A percentile compares a stretch with the other conserved stretches of the same genome.
Conservation (phyloP, 2,888 invertebrate species). For the Alcis repandata region DNA sequence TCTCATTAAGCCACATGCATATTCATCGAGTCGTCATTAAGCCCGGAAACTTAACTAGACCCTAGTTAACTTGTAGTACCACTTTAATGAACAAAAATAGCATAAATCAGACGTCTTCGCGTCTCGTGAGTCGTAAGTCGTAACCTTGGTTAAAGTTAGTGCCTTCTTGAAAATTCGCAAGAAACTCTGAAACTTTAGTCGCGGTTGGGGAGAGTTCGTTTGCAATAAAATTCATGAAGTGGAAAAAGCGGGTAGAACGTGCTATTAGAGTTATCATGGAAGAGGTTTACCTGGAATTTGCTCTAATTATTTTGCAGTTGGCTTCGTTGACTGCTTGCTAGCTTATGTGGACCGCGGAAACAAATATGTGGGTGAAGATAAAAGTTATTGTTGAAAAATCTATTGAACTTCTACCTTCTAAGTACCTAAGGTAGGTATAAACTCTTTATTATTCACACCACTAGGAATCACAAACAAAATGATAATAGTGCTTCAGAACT, state of each 20-base stretch:
- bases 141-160: conserved; percentile 39
- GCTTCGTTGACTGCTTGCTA: conserved; percentile 7
- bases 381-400: too few relatives aligned
- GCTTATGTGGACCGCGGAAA: not conserved
- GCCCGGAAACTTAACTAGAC: conserved; percentile 18
- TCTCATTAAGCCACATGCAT: conserved; percentile 20
- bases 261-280: conserved; percentile 33
- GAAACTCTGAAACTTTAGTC: conserved; percentile 35
- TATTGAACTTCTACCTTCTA: too few relatives aligned
- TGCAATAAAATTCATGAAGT: conserved; percentile 42
- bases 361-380: not conserved
- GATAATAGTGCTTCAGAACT: too few relatives aligned
- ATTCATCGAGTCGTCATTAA: conserved; percentile 20
- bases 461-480: too few relatives aligned
- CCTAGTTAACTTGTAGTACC: conserved; percentile 10
- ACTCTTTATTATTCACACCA: too few relatives aligned
- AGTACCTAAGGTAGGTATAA: too few relatives aligned
- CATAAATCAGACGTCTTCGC: conserved; percentile 35
- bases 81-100: conserved; percentile 14
- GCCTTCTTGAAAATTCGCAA: conserved; percentile 36
- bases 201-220: conserved; percentile 36
- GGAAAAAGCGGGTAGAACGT: conserved; percentile 31
- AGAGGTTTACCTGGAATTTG: conserved; percentile 28
- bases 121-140: conserved; percentile 23
- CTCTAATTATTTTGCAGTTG: conserved; percentile 22